Percentiles rank a stretch among this genome's conserved stretches.
Conservation (phyloP, 2,113 vertebrate species). For the Pelecanoides urinatrix region DNA sequence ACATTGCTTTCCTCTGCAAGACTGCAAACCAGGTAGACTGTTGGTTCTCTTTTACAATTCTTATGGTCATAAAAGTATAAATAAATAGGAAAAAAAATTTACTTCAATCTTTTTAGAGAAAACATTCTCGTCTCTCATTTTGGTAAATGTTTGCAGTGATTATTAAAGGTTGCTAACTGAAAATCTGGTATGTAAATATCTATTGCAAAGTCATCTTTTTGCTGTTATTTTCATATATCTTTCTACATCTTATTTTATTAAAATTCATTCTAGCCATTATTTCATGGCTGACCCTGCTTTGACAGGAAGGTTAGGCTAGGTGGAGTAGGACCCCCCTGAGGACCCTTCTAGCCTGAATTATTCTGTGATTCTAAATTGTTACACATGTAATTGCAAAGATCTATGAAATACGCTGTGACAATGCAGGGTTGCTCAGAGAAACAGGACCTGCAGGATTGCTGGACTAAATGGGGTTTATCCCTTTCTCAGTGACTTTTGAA, state of each 20-base stretch:
- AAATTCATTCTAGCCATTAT: background rate
- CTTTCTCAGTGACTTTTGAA: background rate
- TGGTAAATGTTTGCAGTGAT: background rate
- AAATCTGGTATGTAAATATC: background rate
- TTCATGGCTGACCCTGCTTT: background rate
- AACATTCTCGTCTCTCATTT: background rate
- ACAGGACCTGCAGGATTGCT: background rate
- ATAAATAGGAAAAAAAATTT: background rate
- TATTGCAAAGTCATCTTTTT: background rate
- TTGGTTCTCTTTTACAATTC: background rate
- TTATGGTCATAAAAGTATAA: background rate
- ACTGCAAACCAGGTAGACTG: background rate
- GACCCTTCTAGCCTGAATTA: background rate
- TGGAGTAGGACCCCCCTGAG: background rate
- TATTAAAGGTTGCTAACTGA: background rate
- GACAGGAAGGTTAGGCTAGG: background rate
- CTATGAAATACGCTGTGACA: background rate
- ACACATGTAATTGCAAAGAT: background rate
- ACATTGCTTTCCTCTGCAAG: background rate
- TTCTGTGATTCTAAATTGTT: background rate
- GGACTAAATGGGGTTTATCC: background rate
- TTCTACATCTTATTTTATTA: background rate
- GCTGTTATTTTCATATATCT: background rate
- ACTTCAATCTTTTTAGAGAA: background rate
- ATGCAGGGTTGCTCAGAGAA: background rate